Percentiles rank a stretch among this genome's conserved stretches.
Conservation (phyloP, 2,888 invertebrate genomes). For the Bellardia pandia region DNA sequence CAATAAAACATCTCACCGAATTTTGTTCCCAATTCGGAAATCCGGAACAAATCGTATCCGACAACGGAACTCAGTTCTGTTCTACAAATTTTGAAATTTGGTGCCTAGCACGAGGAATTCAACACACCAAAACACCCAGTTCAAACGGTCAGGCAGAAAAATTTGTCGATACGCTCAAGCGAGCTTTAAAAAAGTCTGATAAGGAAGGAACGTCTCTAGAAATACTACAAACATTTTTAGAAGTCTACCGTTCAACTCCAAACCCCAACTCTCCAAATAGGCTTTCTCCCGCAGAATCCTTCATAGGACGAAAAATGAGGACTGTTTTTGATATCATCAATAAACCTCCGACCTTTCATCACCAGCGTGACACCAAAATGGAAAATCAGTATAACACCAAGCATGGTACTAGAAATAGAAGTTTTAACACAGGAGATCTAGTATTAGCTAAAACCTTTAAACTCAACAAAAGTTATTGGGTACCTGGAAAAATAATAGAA, state of each 20-base stretch:
- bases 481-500: constrained; percentile 44
- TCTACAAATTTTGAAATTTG: constrained; percentile 9
- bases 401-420: constrained; percentile 10
- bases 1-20: neutral
- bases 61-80: constrained; percentile 44
- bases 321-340: neutral
- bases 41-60: constrained; percentile 23
- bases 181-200: too few relatives aligned
- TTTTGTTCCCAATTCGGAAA: constrained; percentile 19
- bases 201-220: neutral
- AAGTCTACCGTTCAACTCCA: neutral
- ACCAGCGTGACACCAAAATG: neutral
- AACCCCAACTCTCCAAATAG: constrained; percentile 6
- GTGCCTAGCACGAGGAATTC: neutral
- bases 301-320: constrained; percentile 22
- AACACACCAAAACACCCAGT: constrained; percentile 17
- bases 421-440: constrained; percentile 24
- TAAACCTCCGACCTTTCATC: neutral
- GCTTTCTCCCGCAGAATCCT: constrained; percentile 2
- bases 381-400: constrained; percentile 17
- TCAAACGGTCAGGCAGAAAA: too few relatives aligned
- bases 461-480: constrained; percentile 39
- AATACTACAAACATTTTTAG: neutral
- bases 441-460: constrained; percentile 40
- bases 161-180: too few relatives aligned